Conservation (phyloP, 2,888 invertebrate species). For the Acholoe squamosa region DNA sequence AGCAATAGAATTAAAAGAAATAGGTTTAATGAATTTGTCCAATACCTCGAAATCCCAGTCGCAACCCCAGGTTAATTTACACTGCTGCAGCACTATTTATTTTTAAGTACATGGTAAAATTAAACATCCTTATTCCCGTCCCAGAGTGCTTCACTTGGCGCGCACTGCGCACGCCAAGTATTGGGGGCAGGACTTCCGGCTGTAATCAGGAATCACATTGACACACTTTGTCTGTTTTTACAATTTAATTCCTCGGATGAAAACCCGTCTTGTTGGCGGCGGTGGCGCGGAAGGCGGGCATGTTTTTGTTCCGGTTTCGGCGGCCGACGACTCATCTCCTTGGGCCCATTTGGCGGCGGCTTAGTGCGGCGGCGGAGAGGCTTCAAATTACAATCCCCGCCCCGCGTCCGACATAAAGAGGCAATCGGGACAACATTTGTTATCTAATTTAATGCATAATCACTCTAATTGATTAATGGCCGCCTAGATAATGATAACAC, state of each 20-base stretch:
- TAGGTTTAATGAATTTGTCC: no score
- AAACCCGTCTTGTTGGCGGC: background rate
- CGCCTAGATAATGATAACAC: constrained; percentile 53
- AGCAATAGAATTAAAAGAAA: no score
- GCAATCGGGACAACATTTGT: constrained; percentile 43
- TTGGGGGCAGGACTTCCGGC: no score
- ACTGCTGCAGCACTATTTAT: background rate
- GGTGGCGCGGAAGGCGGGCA: background rate
- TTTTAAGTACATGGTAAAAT: background rate
- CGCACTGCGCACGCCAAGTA: no score
- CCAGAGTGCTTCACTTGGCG: no score
- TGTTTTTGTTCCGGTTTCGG: background rate
- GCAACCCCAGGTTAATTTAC: background rate
- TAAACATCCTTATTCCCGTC: background rate
- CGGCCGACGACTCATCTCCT: background rate
- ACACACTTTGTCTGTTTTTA: constrained; percentile 27
- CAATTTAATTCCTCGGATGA: constrained; percentile 13
- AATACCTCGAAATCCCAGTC: background rate
- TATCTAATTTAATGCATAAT: constrained; percentile 63
- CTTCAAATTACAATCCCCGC: constrained; percentile 14
- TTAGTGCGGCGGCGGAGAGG: constrained; percentile 8
- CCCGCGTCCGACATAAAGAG: background rate
- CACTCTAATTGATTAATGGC: constrained; percentile 62
- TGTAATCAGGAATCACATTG: background rate
- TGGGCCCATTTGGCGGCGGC: constrained; percentile 7